Evolutionary conservation across 2,113 vertebrate species (phyloP).

Genomic region (Scytalopus superciliaris): DNA sequence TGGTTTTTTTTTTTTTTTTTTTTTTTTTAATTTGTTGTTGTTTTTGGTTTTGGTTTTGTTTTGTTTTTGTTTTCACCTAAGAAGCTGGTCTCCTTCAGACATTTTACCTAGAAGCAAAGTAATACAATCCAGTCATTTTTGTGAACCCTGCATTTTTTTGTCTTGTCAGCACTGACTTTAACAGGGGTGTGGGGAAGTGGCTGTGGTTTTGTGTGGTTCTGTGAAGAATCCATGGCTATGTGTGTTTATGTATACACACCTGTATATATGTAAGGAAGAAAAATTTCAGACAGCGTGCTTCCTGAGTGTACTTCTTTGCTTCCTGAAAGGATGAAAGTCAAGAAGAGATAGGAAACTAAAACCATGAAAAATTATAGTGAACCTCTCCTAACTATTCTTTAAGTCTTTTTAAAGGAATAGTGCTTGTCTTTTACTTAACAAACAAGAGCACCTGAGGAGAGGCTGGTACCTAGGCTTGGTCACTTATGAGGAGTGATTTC

Average conservation of each 20-base stretch:
- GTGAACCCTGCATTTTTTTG: rapidly evolving
- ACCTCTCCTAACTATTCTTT: background rate
- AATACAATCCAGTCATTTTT: background rate
- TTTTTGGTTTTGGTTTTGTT: too few species aligned
- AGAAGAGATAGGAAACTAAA: background rate
- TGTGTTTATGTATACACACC: rapidly evolving
- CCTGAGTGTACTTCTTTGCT: background rate
- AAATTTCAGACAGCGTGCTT: rapidly evolving
- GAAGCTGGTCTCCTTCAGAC: rapidly evolving
- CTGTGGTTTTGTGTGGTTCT: background rate
- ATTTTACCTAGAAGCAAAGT: background rate
- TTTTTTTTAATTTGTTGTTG: too few species aligned
- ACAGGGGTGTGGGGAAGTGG: too few species aligned
- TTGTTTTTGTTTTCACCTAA: too few species aligned
- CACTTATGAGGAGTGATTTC: background rate
- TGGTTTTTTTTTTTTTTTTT: too few species aligned
- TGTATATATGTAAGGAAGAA: rapidly evolving
- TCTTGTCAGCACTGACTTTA: rapidly evolving
- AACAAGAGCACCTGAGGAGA: background rate
- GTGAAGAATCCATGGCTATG: rapidly evolving
- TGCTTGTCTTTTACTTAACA: background rate
- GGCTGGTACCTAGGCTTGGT: background rate
- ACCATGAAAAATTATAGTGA: rapidly evolving
- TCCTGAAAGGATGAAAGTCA: background rate
- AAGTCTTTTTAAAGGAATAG: background rate